These are phyloP conservation scores for Drosophila maculinotata DNA, from an alignment of 2,888 invertebrate genomes.

Conservation along the genomic window DNA sequence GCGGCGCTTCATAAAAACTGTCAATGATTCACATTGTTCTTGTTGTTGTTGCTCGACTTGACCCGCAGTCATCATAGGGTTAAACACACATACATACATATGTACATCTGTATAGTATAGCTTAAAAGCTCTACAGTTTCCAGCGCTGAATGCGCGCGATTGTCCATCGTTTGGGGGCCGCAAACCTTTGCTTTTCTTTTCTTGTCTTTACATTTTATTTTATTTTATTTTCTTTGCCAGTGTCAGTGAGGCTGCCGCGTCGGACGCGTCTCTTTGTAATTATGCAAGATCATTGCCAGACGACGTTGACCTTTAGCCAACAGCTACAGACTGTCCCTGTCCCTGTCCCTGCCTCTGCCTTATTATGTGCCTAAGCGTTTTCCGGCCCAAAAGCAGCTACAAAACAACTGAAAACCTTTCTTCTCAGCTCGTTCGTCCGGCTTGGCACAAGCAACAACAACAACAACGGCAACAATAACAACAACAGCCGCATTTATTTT, in stretches of 20 bases:
- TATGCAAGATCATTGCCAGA: constrained; percentile 82
- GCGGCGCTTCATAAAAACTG: constrained; percentile 77
- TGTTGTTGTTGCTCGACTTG: constrained; percentile 41
- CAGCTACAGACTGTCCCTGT: not conserved
- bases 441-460: constrained; percentile 47
- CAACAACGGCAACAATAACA: not conserved
- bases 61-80: constrained; percentile 73
- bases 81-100: constrained; percentile 42
- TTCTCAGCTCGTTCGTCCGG: constrained; percentile 65
- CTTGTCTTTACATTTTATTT: constrained; percentile 3
- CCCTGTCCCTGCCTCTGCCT: constrained; percentile 21
- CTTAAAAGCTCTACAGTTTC: constrained; percentile 11
- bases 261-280: constrained; percentile 61
- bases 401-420: constrained; percentile 36
- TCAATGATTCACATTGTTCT: constrained; percentile 75
- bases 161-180: constrained; percentile 38
- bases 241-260: constrained; percentile 41
- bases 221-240: constrained; percentile 52
- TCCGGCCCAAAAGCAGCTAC: constrained; percentile 65
- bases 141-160: constrained; percentile 37
- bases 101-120: not conserved
- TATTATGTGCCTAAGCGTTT: constrained; percentile 74
- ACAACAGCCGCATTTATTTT: constrained; percentile 12
- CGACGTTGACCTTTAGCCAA: constrained; percentile 64
- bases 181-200: constrained; percentile 39